phyloP scores from a whole-genome alignment of 2,113 vertebrate species.

The Halichoerus grypus region DNA sequence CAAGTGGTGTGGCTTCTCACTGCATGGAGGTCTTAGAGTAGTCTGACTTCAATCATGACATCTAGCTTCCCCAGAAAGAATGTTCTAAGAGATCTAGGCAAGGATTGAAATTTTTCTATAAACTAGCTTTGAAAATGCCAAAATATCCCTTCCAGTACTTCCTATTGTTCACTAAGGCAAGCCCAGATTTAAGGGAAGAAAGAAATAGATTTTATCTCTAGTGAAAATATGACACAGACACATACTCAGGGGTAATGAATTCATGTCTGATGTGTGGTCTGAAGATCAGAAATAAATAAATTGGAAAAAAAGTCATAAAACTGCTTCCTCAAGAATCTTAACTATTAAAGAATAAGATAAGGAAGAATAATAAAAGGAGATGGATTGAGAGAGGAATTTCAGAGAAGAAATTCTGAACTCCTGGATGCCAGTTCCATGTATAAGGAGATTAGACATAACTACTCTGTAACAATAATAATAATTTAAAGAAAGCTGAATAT shows the following conservation, averaged over 20 bases:
- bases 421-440: not conserved
- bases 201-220: not conserved
- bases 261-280: not conserved
- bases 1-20: not conserved
- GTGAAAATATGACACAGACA: not conserved
- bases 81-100: not conserved
- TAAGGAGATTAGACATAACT: not conserved
- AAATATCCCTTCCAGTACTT: not conserved
- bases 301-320: not conserved
- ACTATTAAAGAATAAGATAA: not conserved
- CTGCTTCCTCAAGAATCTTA: not conserved
- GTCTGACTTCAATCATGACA: not conserved
- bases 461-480: not conserved
- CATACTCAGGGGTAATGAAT: not conserved
- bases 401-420: not conserved
- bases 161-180: not conserved
- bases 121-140: not conserved
- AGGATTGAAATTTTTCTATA: not conserved
- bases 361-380: not conserved
- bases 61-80: not conserved
- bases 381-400: not conserved
- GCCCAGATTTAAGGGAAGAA: not conserved
- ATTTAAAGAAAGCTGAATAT: not conserved
- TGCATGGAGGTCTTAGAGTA: not conserved
- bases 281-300: constrained; percentile 1